phyloP scores from a whole-genome alignment of 2,797 vertebrate species.

The Dipus sagitta region DNA sequence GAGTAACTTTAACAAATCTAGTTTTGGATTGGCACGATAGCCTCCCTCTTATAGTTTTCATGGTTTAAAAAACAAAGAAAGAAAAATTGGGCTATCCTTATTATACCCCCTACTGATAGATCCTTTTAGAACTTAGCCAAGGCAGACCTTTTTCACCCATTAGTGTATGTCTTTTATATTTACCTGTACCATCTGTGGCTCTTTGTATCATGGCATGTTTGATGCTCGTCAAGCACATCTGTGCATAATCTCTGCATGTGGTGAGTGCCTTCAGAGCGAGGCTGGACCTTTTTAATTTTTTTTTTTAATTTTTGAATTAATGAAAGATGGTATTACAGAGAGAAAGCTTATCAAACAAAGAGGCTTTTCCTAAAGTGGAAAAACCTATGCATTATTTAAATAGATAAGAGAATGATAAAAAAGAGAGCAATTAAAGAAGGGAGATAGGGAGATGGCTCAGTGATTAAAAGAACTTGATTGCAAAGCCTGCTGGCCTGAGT shows the following conservation, averaged over 20 bases:
- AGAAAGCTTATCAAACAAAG: background rate
- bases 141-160: background rate
- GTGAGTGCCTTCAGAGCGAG: background rate
- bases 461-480: too few relatives aligned
- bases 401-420: background rate
- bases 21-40: background rate
- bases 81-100: too few relatives aligned
- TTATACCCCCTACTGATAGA: background rate
- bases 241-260: background rate
- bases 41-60: too few relatives aligned
- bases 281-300: background rate
- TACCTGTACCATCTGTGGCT: background rate
- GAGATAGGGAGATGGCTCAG: too few relatives aligned
- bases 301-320: background rate
- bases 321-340: background rate
- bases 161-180: background rate
- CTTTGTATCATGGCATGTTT: background rate
- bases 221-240: background rate
- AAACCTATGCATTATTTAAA: constrained; percentile 22
- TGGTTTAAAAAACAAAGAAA: too few relatives aligned
- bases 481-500: too few relatives aligned
- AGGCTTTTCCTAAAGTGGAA: background rate
- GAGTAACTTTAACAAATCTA: background rate
- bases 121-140: background rate
- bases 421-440: background rate